Base-by-base conservation (phyloP, 1,140 invertebrate genomes). In the Holcopasites calliopsidis region DNA sequence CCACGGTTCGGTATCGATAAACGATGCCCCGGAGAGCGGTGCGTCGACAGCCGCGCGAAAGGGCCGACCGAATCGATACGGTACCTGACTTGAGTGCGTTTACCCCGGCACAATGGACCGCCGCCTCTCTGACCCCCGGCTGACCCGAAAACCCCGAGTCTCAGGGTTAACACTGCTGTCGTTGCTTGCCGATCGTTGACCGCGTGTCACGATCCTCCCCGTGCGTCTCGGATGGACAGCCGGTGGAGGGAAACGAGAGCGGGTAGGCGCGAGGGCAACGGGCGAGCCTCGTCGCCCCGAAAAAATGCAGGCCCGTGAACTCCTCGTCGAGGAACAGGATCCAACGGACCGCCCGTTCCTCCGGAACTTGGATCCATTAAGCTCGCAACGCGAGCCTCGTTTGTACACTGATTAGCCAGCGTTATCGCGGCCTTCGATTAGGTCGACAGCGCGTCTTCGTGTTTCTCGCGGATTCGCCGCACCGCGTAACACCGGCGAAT, bases 101-200 rank as follows among this genome's bases (percentile, higher is more conserved):
- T 65, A 50, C 65, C 52, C 70, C 60, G 49, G 60, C 57, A 83
- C 81, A 83, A 82, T 78, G 77, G 69, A 84, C 58, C 58, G 52
- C n/a, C 50, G 69, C 40, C 16, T 42, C 65, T 72, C 58, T 74
- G 77, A 84, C 81, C 81, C 58, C 42, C 42, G 66, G 33, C 79
- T n/a, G 82, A 83, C 80, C 77, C 68, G n/a, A 62, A 75, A 77
- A 70, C 54, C 42, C 72, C 77, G 69, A 80, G 83, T 77, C 73
- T 80, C 82, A 70, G 79, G 76, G 76, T 71, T 82, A 82, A 79
- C 42, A 64, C 75, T 50, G 79, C 65, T 75, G 58, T 26, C 50
- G 33, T 28, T 38, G 13, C 42, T 16, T 42, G n/a, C 7, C 54
- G 40, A 58, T 28, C 42, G 54, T 49, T 47, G n/a, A 38, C 31